These are phyloP conservation scores for Telmatherina bonti DNA, from an alignment of 2,797 vertebrate species.

Conservation along the genomic window DNA sequence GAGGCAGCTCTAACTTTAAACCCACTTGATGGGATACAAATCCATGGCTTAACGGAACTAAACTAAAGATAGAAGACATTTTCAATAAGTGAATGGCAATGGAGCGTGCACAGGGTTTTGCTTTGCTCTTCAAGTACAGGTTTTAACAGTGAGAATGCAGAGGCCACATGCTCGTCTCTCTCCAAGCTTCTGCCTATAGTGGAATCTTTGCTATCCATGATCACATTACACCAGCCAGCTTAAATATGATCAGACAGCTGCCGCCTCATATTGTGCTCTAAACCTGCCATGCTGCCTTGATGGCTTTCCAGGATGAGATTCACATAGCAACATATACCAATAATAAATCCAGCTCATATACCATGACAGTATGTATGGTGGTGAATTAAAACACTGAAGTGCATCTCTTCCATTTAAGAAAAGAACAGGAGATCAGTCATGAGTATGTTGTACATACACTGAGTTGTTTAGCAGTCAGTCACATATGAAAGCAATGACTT, in stretches of 20 bases:
- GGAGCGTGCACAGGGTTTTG: constrained; percentile 24
- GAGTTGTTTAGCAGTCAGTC: neutral
- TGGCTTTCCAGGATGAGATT: constrained; percentile 32
- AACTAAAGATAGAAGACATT: constrained; percentile 31
- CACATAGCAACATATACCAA: constrained; percentile 39
- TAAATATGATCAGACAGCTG: constrained; percentile 62
- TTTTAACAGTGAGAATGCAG: constrained; percentile 38
- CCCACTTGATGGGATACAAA: constrained; percentile 47
- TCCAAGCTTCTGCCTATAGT: constrained; percentile 6
- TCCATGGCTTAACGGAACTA: constrained; percentile 46
- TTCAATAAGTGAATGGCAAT: constrained; percentile 24
- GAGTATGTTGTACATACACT: neutral
- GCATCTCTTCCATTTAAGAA: neutral
- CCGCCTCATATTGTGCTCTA: constrained; percentile 37
- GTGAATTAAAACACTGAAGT: constrained; percentile 11
- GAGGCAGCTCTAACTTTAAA: constrained; percentile 36
- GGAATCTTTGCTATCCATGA: constrained; percentile 30
- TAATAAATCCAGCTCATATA: constrained; percentile 10
- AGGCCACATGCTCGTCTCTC: constrained; percentile 34
- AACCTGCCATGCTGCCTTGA: constrained; percentile 44
- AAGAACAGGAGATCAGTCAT: neutral
- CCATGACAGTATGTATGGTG: neutral
- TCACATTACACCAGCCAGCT: constrained; percentile 52
- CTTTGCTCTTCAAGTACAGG: constrained; percentile 17
- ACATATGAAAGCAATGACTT: neutral